phyloP scores from a whole-genome alignment of 2,797 vertebrate genomes.

The Trichosurus vulpecula region DNA sequence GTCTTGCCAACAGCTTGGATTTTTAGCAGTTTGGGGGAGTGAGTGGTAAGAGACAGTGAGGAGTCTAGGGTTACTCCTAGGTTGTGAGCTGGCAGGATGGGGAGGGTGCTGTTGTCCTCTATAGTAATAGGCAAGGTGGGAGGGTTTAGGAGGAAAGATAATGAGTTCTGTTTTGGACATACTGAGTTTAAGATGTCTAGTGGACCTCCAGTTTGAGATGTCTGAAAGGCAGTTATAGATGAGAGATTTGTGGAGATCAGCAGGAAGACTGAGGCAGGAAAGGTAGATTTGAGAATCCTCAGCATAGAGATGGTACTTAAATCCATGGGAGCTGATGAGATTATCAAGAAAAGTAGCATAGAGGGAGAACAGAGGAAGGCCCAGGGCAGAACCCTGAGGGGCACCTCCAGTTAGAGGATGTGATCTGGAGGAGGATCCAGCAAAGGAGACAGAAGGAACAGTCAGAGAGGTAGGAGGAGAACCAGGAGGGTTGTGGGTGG shows the following conservation, averaged over 20 bases:
- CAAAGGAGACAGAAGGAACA: not conserved
- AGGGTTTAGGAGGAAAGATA: no score
- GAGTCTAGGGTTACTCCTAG: no score
- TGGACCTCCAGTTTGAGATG: not conserved
- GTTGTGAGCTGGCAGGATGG: no score
- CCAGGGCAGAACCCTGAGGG: not conserved
- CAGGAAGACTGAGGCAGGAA: not conserved
- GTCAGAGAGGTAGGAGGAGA: not conserved
- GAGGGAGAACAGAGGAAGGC: not conserved
- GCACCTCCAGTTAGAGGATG: no score
- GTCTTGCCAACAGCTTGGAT: no score
- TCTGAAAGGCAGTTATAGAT: no score
- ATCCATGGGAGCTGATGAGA: not conserved
- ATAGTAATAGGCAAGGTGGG: no score
- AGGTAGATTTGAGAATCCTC: not conserved
- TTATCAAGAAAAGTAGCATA: not conserved
- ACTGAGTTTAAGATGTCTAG: not conserved
- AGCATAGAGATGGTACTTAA: not conserved
- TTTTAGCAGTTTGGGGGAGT: no score
- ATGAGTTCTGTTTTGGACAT: no score
- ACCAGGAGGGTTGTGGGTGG: no score
- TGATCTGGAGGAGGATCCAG: not conserved
- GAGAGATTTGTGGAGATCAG: not conserved
- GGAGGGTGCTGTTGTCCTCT: no score
- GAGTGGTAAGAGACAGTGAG: no score